These are phyloP conservation scores for Dryoscopus gambensis DNA, from an alignment of 2,113 vertebrate species.

Conservation along the genomic window DNA sequence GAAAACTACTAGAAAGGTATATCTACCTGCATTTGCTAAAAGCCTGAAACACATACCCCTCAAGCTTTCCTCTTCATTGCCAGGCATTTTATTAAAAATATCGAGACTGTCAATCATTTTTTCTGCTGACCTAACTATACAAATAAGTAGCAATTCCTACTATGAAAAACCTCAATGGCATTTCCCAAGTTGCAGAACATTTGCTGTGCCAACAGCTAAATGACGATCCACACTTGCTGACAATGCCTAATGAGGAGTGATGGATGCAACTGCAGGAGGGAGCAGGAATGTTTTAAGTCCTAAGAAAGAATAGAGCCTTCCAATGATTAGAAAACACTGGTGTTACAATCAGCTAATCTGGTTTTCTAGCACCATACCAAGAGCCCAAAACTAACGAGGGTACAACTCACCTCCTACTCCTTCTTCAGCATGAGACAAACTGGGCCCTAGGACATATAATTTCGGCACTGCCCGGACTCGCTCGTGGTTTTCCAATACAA, in stretches of 20 bases:
- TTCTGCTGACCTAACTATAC: not conserved
- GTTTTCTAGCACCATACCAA: not conserved
- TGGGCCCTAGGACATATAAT: not conserved
- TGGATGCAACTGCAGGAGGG: not conserved
- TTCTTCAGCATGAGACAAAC: not conserved
- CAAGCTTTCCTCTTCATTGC: not conserved
- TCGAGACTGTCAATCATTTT: not conserved
- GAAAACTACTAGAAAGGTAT: not conserved
- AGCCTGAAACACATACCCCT: not conserved
- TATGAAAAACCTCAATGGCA: not conserved
- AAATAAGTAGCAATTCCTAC: not conserved
- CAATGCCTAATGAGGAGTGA: constrained; percentile 22
- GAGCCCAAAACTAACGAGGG: not conserved
- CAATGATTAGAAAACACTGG: not conserved
- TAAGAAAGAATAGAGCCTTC: not conserved
- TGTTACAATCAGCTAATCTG: not conserved
- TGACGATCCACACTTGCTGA: not conserved
- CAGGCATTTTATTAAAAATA: not conserved
- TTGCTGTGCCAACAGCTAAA: constrained; percentile 32
- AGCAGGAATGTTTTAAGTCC: not conserved
- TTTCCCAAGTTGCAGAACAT: not conserved
- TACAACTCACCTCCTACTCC: not conserved
- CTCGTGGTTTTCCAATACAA: not conserved
- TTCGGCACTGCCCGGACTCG: not conserved
- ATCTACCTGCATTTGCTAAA: not conserved